phyloP scores from a whole-genome alignment of 2,888 invertebrate genomes.

The Pseudanteris insignis region DNA sequence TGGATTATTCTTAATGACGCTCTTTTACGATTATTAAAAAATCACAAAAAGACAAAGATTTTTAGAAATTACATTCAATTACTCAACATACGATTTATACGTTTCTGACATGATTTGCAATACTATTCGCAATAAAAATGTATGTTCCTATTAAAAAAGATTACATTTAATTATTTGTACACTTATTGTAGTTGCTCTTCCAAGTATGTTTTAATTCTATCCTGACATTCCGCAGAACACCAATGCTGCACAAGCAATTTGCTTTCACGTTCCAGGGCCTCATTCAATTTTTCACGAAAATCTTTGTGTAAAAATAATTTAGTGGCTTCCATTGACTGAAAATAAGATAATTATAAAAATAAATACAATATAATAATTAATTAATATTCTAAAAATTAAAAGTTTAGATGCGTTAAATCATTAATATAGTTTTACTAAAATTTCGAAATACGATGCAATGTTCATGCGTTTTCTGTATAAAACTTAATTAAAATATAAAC shows the following conservation, averaged over 20 bases:
- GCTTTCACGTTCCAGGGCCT: constrained; percentile 74
- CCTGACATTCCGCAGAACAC: constrained; percentile 78
- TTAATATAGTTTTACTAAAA: too few relatives aligned
- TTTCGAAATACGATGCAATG: too few relatives aligned
- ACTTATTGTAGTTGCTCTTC: constrained; percentile 58
- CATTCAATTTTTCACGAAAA: constrained; percentile 70
- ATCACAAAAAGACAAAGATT: too few relatives aligned
- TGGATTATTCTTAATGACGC: not conserved
- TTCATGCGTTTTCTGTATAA: not conserved
- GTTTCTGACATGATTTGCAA: too few relatives aligned
- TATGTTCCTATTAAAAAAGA: too few relatives aligned
- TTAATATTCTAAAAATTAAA: not conserved
- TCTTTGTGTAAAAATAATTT: constrained; percentile 71
- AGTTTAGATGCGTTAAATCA: too few relatives aligned
- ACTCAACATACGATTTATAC: too few relatives aligned
- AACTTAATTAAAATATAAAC: too few relatives aligned
- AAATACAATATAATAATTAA: not conserved
- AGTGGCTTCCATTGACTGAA: constrained; percentile 74
- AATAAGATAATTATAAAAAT: constrained; percentile 18
- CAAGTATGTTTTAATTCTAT: constrained; percentile 62
- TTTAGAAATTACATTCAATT: too few relatives aligned
- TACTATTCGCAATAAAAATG: too few relatives aligned
- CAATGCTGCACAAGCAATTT: constrained; percentile 78
- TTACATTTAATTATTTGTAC: constrained; percentile 15
- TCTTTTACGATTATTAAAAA: too few relatives aligned